Base-by-base conservation (phyloP, 2,797 vertebrate species). In the Meriones psammophilus region DNA sequence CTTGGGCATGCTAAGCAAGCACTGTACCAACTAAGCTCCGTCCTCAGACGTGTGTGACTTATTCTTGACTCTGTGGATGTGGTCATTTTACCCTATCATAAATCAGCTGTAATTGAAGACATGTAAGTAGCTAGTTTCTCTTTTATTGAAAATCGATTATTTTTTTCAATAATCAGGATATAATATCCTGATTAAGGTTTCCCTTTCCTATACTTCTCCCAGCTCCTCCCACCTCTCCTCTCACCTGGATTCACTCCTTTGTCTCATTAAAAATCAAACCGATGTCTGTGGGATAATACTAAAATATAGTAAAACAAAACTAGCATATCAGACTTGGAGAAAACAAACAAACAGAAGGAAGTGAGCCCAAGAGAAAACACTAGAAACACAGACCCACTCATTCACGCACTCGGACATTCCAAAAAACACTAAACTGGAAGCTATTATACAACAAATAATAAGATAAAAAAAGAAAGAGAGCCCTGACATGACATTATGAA, bases 41-140 rank as follows among this genome's bases (percentile, higher is more conserved):
- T 42, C 39, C 60, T 9, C 5, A 68, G 18, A 30, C 26, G 28
- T 50, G 12, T 1, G 26, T 3, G 24, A 46, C 42, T 50, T 9
- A 42, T 76, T 76, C 39, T 28, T 42, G 14, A 28, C 22, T 26
- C 71, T 36, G 10, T 69, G 56, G 24, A 28, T 46, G 56, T 86
- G 46, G 46, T 89, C 56, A 86, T 85, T 92, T 88, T 95, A 85
- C 4, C 92, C 9, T 81, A 4, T 71, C 33, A 58, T 26, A 96
- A 88, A 69, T 89, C 12, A 30, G 9, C 88, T 39, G 14, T 83
- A 79, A 89, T 5, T n/a, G 20, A 94, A 76, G 58, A 89, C 88
- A 85, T 83, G 4, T 92, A 22, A 89, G 66, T 50, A 24, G 12
- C 18, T 46, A 15, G 18, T 42, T 46, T 46, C 26, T 15, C 28